phyloP scores from a whole-genome alignment of 1,140 invertebrate species.

The Drosophila albomicans region DNA sequence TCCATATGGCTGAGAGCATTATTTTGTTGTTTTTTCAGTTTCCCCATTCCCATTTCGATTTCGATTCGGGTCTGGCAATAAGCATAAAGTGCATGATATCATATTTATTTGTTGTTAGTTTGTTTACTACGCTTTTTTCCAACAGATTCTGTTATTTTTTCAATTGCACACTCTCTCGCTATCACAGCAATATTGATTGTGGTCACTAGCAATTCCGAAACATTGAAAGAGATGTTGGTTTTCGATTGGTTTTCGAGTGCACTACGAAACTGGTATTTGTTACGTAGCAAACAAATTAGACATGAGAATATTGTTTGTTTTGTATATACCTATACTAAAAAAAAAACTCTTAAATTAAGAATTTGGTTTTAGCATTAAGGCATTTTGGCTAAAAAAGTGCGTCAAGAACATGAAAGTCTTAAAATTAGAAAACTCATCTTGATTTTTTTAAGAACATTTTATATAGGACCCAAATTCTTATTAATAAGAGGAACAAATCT shows the following conservation, averaged over 20 bases:
- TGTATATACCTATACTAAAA: no score
- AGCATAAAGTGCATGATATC: constrained; percentile 74
- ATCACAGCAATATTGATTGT: neutral
- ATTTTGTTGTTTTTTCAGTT: constrained; percentile 20
- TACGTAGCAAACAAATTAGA: neutral
- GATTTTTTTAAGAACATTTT: no score
- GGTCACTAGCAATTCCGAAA: constrained; percentile 2
- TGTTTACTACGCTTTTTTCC: constrained; percentile 48
- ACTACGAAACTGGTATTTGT: neutral
- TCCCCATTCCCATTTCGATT: constrained; percentile 4
- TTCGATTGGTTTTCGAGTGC: neutral
- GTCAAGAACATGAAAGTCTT: no score
- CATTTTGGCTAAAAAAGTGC: no score
- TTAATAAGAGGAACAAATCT: no score
- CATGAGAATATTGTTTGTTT: neutral
- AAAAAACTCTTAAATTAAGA: no score
- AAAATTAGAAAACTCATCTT: no score
- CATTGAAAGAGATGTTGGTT: neutral
- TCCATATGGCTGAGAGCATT: constrained; percentile 29
- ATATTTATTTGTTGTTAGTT: constrained; percentile 71
- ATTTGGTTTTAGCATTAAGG: no score
- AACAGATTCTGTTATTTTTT: constrained; percentile 59
- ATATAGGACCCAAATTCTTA: no score
- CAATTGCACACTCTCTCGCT: neutral
- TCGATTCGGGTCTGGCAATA: constrained; percentile 50